Conservation (phyloP, 64 coral and sea anemone genomes). For the Stichodactyla helianthus region DNA sequence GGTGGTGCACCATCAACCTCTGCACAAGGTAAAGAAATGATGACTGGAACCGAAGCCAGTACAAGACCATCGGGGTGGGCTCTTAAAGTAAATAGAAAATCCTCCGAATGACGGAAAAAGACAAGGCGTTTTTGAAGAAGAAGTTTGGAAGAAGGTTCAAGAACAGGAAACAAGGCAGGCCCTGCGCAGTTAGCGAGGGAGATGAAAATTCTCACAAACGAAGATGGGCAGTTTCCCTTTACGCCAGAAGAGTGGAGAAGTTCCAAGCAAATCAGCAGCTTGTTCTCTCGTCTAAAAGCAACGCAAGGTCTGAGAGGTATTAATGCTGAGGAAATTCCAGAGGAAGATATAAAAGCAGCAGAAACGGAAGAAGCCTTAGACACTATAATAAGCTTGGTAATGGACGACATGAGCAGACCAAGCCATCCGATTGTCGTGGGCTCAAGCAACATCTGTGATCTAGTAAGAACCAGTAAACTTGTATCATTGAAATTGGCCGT, state of each 20-base stretch:
- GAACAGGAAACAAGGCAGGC: slow-evolving; percentile 35
- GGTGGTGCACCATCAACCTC: slow-evolving; percentile 12
- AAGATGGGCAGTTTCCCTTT: slow-evolving; percentile 4
- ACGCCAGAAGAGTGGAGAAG: slow-evolving; percentile 40
- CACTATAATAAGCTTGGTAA: not conserved
- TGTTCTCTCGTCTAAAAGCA: slow-evolving; percentile 33
- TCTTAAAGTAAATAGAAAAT: not conserved
- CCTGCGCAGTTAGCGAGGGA: slow-evolving; percentile 33
- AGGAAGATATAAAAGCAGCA: slow-evolving; percentile 2
- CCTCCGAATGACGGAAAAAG: slow-evolving; percentile 14
- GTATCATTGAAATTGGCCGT: not conserved
- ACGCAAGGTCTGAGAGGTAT: not conserved
- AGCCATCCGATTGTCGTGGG: slow-evolving; percentile 4
- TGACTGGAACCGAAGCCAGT: too few relatives aligned
- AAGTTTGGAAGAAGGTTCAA: slow-evolving; percentile 24
- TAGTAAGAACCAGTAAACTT: not conserved
- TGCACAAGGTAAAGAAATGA: not conserved
- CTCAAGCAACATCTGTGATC: not conserved
- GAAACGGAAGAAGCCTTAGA: not conserved
- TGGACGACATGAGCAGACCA: not conserved
- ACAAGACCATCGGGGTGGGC: slow-evolving; percentile 30
- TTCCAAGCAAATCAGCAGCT: slow-evolving; percentile 25
- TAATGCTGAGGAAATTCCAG: not conserved
- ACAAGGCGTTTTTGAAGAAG: slow-evolving; percentile 32
- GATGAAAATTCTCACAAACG: slow-evolving; percentile 29